Percentiles rank a stretch among this genome's conserved stretches.
Evolutionary conservation across 2,797 vertebrate species (phyloP).

Genomic region (Synanceia verrucosa): DNA sequence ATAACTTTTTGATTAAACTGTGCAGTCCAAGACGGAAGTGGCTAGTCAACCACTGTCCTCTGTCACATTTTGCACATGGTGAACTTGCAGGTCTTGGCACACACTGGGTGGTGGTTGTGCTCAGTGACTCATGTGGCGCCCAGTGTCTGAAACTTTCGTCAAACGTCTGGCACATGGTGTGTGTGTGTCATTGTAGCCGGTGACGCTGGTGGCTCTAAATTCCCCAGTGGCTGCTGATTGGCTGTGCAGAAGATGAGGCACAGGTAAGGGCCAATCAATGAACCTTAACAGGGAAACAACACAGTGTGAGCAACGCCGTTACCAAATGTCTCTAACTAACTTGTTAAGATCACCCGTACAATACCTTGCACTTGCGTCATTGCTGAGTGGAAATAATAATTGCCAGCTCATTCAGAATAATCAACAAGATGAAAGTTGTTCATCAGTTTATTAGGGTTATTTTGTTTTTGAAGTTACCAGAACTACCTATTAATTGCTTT

Average conservation of each 20-base stretch:
- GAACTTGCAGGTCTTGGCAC: constrained; percentile 80
- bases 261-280: constrained; percentile 75
- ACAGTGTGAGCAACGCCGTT: constrained; percentile 67
- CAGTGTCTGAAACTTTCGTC: constrained; percentile 80
- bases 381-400: constrained; percentile 60
- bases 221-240: constrained; percentile 69
- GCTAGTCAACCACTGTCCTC: constrained; percentile 77
- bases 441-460: constrained; percentile 19
- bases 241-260: constrained; percentile 66
- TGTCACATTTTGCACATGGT: constrained; percentile 78
- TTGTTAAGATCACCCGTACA: constrained; percentile 70
- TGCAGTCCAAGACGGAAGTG: constrained; percentile 63
- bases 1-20: constrained; percentile 57
- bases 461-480: neutral
- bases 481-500: neutral
- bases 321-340: constrained; percentile 65
- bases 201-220: constrained; percentile 80
- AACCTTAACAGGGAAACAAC: constrained; percentile 51
- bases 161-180: constrained; percentile 82
- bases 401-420: constrained; percentile 68
- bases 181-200: constrained; percentile 80
- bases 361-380: constrained; percentile 76
- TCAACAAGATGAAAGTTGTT: constrained; percentile 40
- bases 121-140: constrained; percentile 80
- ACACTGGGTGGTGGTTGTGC: constrained; percentile 77